These are phyloP conservation scores for Xyliphius kryptos DNA, from an alignment of 2,113 vertebrate genomes.

Conservation along the genomic window DNA sequence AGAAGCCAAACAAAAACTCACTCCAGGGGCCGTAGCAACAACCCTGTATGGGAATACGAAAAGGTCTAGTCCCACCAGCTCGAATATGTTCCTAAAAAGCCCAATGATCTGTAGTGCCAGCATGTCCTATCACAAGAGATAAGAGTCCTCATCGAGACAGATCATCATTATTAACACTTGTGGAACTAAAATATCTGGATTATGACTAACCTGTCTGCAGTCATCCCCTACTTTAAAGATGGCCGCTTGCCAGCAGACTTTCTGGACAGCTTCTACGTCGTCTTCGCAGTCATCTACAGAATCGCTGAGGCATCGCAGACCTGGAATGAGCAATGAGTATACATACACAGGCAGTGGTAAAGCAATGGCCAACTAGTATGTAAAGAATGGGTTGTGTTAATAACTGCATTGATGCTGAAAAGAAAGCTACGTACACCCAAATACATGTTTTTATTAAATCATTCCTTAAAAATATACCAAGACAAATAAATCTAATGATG, in stretches of 20 bases:
- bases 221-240: slow-evolving; percentile 99
- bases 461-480: no score
- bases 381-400: no score
- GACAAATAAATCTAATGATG: no score
- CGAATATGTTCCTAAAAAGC: slow-evolving; percentile 98
- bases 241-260: slow-evolving; percentile 96
- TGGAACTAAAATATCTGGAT: neutral
- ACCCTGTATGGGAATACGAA: slow-evolving; percentile 97
- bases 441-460: no score
- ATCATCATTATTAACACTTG: neutral
- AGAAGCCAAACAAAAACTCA: no score
- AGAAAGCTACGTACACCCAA: no score
- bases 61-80: slow-evolving; percentile 92
- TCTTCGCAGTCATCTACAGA: slow-evolving; percentile 71
- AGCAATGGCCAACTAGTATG: no score
- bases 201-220: slow-evolving; percentile 83
- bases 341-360: no score
- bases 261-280: slow-evolving; percentile 62
- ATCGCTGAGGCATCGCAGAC: slow-evolving; percentile 77
- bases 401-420: no score
- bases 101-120: slow-evolving; percentile 96
- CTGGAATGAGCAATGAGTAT: slow-evolving; percentile 34
- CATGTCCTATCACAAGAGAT: slow-evolving; percentile 89
- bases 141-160: neutral
- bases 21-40: slow-evolving; percentile 93